These are phyloP conservation scores for Cladorhizidae sp. DNA, from an alignment of 37 sponge, comb jelly and placozoan species.

Conservation along the genomic window DNA sequence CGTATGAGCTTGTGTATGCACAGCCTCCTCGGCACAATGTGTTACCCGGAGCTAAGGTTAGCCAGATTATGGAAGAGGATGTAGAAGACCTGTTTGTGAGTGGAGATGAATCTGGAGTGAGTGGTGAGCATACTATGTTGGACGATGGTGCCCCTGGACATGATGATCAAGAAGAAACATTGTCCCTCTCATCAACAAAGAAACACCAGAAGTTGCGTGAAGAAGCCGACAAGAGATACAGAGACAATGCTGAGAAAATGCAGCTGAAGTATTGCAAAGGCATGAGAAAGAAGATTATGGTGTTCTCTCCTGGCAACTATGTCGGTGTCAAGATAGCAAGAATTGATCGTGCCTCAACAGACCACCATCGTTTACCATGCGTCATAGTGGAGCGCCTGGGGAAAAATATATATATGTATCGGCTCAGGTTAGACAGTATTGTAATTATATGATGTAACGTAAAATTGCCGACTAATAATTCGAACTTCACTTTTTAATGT, in stretches of 20 bases:
- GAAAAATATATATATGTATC: neutral
- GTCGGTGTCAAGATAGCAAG: no score
- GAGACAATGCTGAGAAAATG: constrained; percentile 39
- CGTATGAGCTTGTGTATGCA: constrained; percentile 57
- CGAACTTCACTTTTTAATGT: no score
- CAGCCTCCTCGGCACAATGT: constrained; percentile 40
- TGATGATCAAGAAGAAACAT: neutral
- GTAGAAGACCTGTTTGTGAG: constrained; percentile 20
- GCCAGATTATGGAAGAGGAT: constrained; percentile 38
- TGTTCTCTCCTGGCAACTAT: constrained; percentile 19
- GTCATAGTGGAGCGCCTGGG: constrained; percentile 43
- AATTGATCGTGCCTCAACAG: constrained; percentile 43
- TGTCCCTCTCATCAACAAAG: constrained; percentile 16
- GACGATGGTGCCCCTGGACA: neutral
- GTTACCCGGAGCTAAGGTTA: constrained; percentile 26
- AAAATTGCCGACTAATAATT: no score
- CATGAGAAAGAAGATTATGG: constrained; percentile 20
- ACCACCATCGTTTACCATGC: constrained; percentile 38
- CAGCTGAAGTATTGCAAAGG: constrained; percentile 14
- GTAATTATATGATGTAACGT: neutral
- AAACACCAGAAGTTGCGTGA: constrained; percentile 24
- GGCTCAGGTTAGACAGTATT: constrained; percentile 8
- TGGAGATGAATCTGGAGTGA: neutral
- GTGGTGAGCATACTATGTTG: neutral
- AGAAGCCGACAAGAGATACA: constrained; percentile 38